phyloP scores from a whole-genome alignment of 2,113 vertebrate species.

The Egretta garzetta region DNA sequence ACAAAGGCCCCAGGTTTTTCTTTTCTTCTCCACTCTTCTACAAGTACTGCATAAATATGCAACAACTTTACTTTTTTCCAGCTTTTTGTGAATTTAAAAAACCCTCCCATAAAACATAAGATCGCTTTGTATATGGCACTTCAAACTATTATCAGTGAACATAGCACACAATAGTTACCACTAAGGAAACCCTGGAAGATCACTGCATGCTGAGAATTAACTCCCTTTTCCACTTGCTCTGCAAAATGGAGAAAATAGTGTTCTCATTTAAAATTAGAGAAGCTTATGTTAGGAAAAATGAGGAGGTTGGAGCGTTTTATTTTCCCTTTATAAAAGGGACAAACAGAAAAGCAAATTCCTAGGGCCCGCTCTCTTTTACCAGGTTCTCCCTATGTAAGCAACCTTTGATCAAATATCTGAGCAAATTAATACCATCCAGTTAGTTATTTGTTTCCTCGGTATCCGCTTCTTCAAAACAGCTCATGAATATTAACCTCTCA shows the following conservation, averaged over 20 bases:
- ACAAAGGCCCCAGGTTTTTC: not conserved
- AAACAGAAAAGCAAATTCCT: not conserved
- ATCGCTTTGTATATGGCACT: not conserved
- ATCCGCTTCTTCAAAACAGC: not conserved
- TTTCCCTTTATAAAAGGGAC: not conserved
- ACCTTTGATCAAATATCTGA: not conserved
- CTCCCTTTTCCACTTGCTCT: not conserved
- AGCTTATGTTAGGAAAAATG: not conserved
- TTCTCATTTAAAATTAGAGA: not conserved
- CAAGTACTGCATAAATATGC: not conserved
- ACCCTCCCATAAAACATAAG: not conserved
- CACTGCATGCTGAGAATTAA: not conserved
- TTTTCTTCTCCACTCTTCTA: not conserved
- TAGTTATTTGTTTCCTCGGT: not conserved
- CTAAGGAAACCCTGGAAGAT: not conserved
- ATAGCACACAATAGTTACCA: not conserved
- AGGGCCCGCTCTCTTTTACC: not conserved
- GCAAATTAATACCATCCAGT: not conserved
- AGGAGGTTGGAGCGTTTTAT: not conserved
- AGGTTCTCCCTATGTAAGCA: not conserved
- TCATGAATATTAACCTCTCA: not conserved
- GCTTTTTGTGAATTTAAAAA: not conserved
- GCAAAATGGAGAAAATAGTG: not conserved
- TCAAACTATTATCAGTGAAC: not conserved
- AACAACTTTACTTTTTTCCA: not conserved